Conservation (phyloP, 2,888 invertebrate species). For the Eudasyphora cyanicolor region DNA sequence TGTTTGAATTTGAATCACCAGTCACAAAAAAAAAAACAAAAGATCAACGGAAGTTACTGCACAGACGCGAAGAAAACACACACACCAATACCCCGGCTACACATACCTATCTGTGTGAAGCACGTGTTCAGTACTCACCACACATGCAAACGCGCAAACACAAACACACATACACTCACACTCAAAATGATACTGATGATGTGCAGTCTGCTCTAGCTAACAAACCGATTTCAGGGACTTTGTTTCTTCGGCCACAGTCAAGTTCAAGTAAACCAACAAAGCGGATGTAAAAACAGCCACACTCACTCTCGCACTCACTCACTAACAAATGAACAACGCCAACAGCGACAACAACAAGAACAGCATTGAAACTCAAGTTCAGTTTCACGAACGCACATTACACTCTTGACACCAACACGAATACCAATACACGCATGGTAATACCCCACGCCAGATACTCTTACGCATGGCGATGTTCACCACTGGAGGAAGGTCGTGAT, state of each 20-base stretch:
- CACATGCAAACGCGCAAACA: no score
- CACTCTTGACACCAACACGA: constrained; percentile 59
- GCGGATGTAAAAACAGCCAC: background rate
- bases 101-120: constrained; percentile 3
- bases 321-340: background rate
- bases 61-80: constrained; percentile 52
- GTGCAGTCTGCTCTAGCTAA: background rate
- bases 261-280: constrained; percentile 53
- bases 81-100: background rate
- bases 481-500: background rate
- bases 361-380: constrained; percentile 48
- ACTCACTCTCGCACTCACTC: constrained; percentile 25
- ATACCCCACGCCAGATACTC: constrained; percentile 39
- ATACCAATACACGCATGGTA: constrained; percentile 36
- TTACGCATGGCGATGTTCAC: constrained; percentile 19
- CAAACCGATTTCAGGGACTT: constrained; percentile 2
- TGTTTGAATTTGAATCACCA: constrained; percentile 33
- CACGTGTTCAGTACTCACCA: constrained; percentile 54
- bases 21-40: background rate
- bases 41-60: constrained; percentile 56
- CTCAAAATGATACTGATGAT: background rate
- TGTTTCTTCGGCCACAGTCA: constrained; percentile 43
- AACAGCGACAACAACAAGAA: background rate
- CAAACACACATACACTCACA: constrained; percentile 23
- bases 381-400: constrained; percentile 57